Evolutionary conservation across 2,888 invertebrate genomes (phyloP).

Genomic region (Exocentrus adspersus): DNA sequence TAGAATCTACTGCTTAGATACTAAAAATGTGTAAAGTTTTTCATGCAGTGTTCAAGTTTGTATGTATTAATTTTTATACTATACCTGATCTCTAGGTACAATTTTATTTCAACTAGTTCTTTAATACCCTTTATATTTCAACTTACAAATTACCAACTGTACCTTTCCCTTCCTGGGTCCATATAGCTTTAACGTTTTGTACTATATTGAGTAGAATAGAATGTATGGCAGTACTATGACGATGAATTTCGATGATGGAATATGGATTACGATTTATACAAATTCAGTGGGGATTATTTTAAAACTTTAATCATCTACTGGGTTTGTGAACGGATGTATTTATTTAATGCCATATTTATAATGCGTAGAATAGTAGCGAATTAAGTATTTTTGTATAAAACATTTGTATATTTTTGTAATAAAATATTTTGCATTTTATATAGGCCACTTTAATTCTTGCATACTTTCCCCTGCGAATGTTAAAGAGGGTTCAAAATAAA

Average conservation of each 20-base stretch:
- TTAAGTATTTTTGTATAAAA: slow-evolving; percentile 33
- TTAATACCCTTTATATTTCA: not conserved
- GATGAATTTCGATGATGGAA: slow-evolving; percentile 39
- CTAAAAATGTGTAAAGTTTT: no score
- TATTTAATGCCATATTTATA: slow-evolving; percentile 45
- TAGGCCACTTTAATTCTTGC: not conserved
- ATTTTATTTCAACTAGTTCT: no score
- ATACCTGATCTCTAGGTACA: no score
- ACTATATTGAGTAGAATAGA: slow-evolving; percentile 30
- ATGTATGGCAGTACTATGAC: slow-evolving; percentile 14
- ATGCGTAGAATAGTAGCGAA: slow-evolving; percentile 41
- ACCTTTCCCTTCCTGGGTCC: slow-evolving; percentile 28
- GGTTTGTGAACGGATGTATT: slow-evolving; percentile 29
- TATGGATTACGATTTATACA: slow-evolving; percentile 44
- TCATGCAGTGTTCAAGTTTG: no score
- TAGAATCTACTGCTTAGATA: no score
- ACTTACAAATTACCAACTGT: slow-evolving; percentile 23
- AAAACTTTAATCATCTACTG: slow-evolving; percentile 2
- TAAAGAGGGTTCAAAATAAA: not conserved
- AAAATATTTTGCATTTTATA: slow-evolving; percentile 21
- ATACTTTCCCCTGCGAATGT: not conserved
- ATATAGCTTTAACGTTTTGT: slow-evolving; percentile 36
- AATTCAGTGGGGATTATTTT: slow-evolving; percentile 6
- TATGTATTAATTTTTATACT: no score
- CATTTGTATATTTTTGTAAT: slow-evolving; percentile 36